Percentiles rank a stretch among this genome's conserved stretches.
phyloP scores from a whole-genome alignment of 2,797 vertebrate genomes.

The Squalus acanthias region DNA sequence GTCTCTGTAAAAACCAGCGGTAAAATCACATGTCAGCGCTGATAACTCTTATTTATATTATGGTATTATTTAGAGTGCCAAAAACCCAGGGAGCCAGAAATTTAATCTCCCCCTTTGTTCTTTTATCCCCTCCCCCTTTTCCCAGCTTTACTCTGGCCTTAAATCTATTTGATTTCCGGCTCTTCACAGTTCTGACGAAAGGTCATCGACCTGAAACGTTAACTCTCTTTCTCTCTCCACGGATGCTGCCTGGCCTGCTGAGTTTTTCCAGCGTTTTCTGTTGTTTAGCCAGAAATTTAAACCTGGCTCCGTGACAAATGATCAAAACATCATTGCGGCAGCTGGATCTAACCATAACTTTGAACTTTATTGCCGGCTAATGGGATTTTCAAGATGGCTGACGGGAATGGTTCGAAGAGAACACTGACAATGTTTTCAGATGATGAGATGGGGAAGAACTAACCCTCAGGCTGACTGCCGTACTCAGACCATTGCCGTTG shows the following conservation, averaged over 20 bases:
- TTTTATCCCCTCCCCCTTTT: no score
- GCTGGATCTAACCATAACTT: not conserved
- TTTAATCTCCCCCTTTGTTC: not conserved
- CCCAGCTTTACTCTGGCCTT: no score
- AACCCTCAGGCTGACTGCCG: not conserved
- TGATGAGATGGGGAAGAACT: not conserved
- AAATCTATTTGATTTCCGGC: no score
- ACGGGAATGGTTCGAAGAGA: not conserved
- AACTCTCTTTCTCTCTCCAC: no score
- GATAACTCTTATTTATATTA: not conserved
- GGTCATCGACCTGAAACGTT: no score
- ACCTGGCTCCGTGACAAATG: not conserved
- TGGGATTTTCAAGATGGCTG: not conserved
- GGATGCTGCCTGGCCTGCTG: no score
- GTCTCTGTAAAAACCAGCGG: not conserved
- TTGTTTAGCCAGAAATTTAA: not conserved
- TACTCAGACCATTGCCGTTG: not conserved
- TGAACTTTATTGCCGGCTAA: not conserved
- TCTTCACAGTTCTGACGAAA: no score
- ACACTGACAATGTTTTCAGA: not conserved
- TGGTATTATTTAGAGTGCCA: not conserved
- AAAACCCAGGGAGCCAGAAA: not conserved
- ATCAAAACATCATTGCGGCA: not conserved
- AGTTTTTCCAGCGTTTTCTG: no score
- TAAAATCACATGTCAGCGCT: not conserved